Conservation (phyloP, 2,888 invertebrate genomes). For the Brenthis daphne region DNA sequence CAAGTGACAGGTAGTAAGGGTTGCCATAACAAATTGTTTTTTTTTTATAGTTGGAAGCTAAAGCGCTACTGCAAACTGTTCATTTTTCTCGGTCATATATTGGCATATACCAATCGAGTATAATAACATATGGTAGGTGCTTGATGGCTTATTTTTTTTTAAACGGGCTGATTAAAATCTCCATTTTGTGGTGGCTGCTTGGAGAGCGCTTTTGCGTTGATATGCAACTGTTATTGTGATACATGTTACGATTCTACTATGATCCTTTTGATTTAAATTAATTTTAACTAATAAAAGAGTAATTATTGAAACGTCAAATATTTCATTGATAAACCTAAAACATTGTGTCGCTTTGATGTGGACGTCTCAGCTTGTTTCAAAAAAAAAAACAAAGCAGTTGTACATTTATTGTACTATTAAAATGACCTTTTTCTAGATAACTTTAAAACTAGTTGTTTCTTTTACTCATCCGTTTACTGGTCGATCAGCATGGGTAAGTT, state of each 20-base stretch:
- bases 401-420: no score
- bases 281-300: constrained; percentile 75
- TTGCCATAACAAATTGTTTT: constrained; percentile 16
- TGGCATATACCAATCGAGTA: background rate
- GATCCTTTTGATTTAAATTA: constrained; percentile 74
- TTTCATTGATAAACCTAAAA: constrained; percentile 71
- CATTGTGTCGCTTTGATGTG: constrained; percentile 31
- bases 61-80: constrained; percentile 17
- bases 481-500: constrained; percentile 2
- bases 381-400: no score
- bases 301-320: constrained; percentile 65
- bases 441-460: no score
- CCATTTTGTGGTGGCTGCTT: constrained; percentile 38
- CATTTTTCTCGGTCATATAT: constrained; percentile 5
- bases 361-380: background rate
- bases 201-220: constrained; percentile 46
- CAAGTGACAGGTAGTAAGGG: constrained; percentile 6
- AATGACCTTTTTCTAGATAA: no score
- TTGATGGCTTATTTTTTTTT: constrained; percentile 1
- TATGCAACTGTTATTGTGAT: constrained; percentile 73
- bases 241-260: constrained; percentile 61
- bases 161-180: constrained; percentile 1
- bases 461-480: no score
- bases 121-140: background rate
- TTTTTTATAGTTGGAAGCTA: constrained; percentile 55